phyloP scores from a whole-genome alignment of 1,140 invertebrate genomes.

The Cydia amplana region DNA sequence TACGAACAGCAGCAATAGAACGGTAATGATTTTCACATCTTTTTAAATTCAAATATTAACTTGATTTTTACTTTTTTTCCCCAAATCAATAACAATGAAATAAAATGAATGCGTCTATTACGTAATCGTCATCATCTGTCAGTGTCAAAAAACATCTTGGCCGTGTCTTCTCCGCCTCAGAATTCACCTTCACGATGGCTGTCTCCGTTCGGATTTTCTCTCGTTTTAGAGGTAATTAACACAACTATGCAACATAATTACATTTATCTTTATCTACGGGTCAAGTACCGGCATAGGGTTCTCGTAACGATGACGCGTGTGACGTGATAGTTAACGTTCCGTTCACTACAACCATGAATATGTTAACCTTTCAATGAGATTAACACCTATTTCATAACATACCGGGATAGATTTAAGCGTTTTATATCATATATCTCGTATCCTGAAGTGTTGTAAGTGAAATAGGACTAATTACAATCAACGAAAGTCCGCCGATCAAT shows the following conservation, averaged over 20 bases:
- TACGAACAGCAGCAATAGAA: too few species aligned
- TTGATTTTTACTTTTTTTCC: neutral
- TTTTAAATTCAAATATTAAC: too few species aligned
- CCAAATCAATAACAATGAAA: neutral
- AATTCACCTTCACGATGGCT: constrained; percentile 65
- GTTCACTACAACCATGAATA: constrained; percentile 13
- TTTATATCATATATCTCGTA: neutral
- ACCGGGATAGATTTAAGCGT: neutral
- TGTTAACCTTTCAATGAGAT: constrained; percentile 46
- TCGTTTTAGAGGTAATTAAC: constrained; percentile 65
- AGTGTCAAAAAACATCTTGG: constrained; percentile 30
- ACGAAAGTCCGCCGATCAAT: constrained; percentile 42
- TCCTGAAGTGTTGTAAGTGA: neutral
- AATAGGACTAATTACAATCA: constrained; percentile 18
- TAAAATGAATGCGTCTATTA: constrained; percentile 31
- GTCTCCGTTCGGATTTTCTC: constrained; percentile 67
- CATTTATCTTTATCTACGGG: neutral
- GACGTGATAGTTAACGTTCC: constrained; percentile 26
- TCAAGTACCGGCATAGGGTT: constrained; percentile 32
- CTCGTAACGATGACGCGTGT: constrained; percentile 24
- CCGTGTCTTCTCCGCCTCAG: constrained; percentile 38
- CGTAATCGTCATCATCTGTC: constrained; percentile 35
- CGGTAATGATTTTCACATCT: too few species aligned
- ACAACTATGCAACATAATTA: constrained; percentile 27
- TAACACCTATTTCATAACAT: constrained; percentile 33